A percentile compares a stretch with the other conserved stretches of the same genome.
phyloP scores from a whole-genome alignment of 2,888 invertebrate genomes.

The Agrotis exclamationis region DNA sequence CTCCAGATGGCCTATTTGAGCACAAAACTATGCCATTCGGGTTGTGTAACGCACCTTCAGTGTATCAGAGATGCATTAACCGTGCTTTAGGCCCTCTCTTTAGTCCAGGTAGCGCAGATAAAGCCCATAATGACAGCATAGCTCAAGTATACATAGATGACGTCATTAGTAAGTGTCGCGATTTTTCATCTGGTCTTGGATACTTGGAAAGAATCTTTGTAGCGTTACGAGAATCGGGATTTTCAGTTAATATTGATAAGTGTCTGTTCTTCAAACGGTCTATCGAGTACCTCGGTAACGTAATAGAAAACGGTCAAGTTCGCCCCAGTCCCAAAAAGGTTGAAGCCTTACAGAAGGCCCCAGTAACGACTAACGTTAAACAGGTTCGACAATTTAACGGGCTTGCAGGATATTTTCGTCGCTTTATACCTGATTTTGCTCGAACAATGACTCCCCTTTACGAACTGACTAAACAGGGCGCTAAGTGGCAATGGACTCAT shows the following conservation, averaged over 20 bases:
- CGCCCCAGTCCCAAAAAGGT: conserved; percentile 65
- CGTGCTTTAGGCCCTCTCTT: conserved; percentile 18
- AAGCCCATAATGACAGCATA: conserved; percentile 1
- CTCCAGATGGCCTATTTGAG: conserved; percentile 68
- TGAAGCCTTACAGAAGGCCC: conserved; percentile 64
- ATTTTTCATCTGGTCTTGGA: conserved; percentile 50
- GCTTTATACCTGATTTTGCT: conserved; percentile 58
- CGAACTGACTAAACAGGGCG: conserved; percentile 52
- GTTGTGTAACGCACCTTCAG: conserved; percentile 59
- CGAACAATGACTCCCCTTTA: conserved; percentile 56
- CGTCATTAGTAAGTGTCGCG: conserved; percentile 56
- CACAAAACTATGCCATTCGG: conserved; percentile 69
- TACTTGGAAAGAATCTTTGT: conserved; percentile 56
- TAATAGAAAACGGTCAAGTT: conserved; percentile 62
- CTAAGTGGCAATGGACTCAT: conserved; percentile 45
- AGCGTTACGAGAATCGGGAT: conserved; percentile 61
- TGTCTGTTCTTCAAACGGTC: conserved; percentile 58
- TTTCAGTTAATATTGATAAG: conserved; percentile 66
- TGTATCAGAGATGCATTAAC: conserved; percentile 42
- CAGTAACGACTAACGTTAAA: conserved; percentile 58
- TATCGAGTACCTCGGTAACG: conserved; percentile 66
- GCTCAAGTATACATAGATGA: conserved; percentile 68
- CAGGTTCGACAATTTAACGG: conserved; percentile 58
- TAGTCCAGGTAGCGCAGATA: conserved; percentile 2
- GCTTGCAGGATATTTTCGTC: conserved; percentile 54